A percentile compares a stretch with the other conserved stretches of the same genome.
phyloP scores from a whole-genome alignment of 2,113 vertebrate species.

The Columba janthina region DNA sequence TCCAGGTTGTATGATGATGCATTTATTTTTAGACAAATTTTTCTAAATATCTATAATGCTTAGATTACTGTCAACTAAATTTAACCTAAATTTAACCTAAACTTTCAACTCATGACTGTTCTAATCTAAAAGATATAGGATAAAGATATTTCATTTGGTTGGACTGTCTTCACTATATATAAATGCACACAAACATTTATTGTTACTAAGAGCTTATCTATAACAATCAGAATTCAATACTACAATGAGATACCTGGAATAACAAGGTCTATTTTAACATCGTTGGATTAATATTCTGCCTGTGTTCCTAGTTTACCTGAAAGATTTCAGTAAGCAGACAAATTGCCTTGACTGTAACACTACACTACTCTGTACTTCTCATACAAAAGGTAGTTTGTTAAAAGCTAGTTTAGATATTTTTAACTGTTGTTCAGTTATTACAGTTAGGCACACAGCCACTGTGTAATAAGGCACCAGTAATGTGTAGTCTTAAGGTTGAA shows the following conservation, averaged over 20 bases:
- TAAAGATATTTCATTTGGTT: neutral
- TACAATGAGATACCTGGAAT: neutral
- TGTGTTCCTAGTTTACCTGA: neutral
- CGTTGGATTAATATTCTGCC: neutral
- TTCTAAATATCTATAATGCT: neutral
- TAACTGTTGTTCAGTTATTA: neutral
- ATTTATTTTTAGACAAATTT: neutral
- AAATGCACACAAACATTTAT: neutral
- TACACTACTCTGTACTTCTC: neutral
- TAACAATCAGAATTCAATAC: neutral
- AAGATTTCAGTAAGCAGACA: neutral
- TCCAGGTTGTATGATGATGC: neutral
- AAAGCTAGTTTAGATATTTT: neutral
- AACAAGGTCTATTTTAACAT: neutral
- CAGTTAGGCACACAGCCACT: neutral
- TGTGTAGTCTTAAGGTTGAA: neutral
- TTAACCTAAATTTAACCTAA: neutral
- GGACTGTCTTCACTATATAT: neutral
- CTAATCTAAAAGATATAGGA: neutral
- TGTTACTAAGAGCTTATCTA: neutral
- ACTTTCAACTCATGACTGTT: neutral
- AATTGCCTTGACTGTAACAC: neutral
- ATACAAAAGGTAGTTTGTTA: neutral
- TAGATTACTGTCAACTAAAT: neutral
- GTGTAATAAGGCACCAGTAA: neutral